These are phyloP conservation scores for Limosa lapponica DNA, from an alignment of 2,797 vertebrate species.

Conservation along the genomic window DNA sequence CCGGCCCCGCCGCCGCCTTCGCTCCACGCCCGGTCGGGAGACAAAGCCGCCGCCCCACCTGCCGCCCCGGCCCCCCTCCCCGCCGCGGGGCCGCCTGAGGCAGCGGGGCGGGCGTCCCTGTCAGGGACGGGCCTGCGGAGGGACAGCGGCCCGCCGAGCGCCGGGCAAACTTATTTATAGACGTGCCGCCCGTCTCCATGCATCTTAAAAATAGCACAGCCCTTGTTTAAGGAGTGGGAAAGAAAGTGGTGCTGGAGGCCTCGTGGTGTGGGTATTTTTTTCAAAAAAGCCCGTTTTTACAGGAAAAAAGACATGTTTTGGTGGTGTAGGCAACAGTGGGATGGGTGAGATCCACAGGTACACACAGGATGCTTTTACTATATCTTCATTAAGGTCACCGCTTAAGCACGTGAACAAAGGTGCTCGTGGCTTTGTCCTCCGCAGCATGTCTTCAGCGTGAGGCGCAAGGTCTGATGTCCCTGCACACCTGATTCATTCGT, in stretches of 20 bases:
- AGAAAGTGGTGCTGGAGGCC: conserved; percentile 36
- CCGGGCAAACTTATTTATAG: conserved; percentile 60
- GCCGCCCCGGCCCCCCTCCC: background rate
- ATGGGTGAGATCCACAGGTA: background rate
- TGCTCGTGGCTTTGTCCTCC: background rate
- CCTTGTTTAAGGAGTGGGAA: background rate
- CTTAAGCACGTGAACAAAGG: background rate
- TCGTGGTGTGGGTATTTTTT: background rate
- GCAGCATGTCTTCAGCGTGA: background rate
- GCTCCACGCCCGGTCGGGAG: background rate
- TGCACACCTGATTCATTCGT: background rate
- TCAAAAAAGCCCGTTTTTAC: background rate
- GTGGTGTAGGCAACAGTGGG: background rate
- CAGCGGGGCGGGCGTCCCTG: background rate
- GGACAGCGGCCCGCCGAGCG: background rate
- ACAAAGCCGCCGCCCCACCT: conserved; percentile 58
- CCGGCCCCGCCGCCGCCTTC: background rate
- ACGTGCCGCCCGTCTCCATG: background rate
- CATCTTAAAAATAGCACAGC: conserved; percentile 53
- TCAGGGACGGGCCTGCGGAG: background rate
- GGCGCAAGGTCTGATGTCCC: background rate
- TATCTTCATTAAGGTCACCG: background rate
- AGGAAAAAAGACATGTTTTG: background rate
- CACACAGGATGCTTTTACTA: background rate
- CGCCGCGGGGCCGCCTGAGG: background rate